Conservation (phyloP, 2,888 invertebrate genomes). For the Dynastes tityus region DNA sequence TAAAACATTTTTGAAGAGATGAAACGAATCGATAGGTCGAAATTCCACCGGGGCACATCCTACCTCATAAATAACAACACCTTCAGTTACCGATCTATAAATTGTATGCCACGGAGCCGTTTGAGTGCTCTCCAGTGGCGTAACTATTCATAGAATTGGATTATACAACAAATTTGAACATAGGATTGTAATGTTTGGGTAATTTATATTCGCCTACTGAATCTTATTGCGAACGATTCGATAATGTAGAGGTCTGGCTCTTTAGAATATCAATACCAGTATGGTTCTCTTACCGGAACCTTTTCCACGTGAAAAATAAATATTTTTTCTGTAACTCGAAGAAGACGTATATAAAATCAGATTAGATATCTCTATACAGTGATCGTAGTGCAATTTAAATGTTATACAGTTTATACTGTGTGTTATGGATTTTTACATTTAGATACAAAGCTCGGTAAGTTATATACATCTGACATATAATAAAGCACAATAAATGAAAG, state of each 20-base stretch:
- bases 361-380: no score
- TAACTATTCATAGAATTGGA: constrained; percentile 30
- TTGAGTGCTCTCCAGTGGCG: constrained; percentile 42
- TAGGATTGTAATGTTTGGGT: not conserved
- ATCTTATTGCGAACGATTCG: not conserved
- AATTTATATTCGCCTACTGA: not conserved
- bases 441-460: no score
- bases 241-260: not conserved
- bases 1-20: constrained; percentile 52
- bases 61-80: constrained; percentile 56
- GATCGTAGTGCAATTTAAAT: no score
- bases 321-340: no score
- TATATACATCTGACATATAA: no score
- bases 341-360: no score
- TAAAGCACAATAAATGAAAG: no score
- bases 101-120: constrained; percentile 46
- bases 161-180: constrained; percentile 14
- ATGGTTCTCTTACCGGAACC: not conserved
- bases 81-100: constrained; percentile 55
- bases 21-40: constrained; percentile 54
- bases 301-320: no score
- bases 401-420: no score
- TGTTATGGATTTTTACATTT: no score
- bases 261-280: not conserved
- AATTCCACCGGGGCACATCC: constrained; percentile 48